Evolutionary conservation across 2,113 vertebrate species (phyloP).

Genomic region (Shinisaurus crocodilurus): DNA sequence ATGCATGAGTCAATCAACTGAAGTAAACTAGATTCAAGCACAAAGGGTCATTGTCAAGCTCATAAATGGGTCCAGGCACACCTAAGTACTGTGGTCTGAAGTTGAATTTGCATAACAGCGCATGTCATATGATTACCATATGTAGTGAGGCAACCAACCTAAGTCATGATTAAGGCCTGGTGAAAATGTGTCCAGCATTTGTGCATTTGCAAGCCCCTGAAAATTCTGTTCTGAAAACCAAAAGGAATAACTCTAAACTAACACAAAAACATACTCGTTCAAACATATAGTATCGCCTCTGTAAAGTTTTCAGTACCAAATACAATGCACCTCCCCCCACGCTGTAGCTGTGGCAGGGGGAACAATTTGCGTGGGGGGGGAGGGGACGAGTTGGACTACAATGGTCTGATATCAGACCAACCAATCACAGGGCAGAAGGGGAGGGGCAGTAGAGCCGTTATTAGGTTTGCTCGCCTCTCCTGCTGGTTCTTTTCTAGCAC

Average conservation of each 20-base stretch:
- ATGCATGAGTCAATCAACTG: not conserved
- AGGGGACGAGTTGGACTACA: too few relatives aligned
- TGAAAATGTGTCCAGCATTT: not conserved
- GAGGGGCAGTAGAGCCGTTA: too few relatives aligned
- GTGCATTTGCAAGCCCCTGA: not conserved
- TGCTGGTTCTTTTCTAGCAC: too few relatives aligned
- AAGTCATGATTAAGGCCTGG: not conserved
- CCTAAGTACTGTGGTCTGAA: not conserved
- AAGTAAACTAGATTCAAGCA: not conserved
- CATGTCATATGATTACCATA: too few relatives aligned
- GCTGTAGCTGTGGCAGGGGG: too few relatives aligned
- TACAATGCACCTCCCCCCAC: too few relatives aligned
- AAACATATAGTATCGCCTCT: not conserved
- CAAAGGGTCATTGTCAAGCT: not conserved
- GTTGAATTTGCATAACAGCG: too few relatives aligned
- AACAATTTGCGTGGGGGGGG: too few relatives aligned
- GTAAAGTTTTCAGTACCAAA: not conserved
- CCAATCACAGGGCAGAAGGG: too few relatives aligned
- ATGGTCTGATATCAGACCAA: too few relatives aligned
- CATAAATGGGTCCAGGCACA: not conserved
- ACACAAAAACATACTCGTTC: not conserved
- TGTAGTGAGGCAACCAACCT: not conserved
- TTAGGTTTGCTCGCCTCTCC: too few relatives aligned
- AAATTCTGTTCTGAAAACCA: not conserved
- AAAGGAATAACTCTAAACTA: not conserved